Evolutionary conservation across 2,888 invertebrate genomes (phyloP).

Genomic region (Cerastis rubricosa): DNA sequence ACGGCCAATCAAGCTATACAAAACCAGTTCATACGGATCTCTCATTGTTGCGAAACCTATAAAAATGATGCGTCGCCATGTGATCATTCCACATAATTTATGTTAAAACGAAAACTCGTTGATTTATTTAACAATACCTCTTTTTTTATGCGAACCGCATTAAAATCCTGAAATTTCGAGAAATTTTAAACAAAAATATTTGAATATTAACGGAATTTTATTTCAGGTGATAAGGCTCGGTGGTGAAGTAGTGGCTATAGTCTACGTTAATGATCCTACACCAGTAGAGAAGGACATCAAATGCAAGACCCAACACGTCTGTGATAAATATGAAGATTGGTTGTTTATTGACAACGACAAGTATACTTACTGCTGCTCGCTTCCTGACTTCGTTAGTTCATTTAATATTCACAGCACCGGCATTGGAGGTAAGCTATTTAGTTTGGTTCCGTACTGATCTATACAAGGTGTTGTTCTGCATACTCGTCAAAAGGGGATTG

Average conservation of each 20-base stretch:
- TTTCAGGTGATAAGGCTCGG: conserved; percentile 53
- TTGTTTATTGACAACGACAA: conserved; percentile 29
- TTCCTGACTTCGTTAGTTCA: conserved; percentile 54
- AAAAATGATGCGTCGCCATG: too few relatives aligned
- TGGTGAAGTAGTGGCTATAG: conserved; percentile 48
- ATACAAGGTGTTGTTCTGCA: too few relatives aligned
- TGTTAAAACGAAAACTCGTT: not conserved
- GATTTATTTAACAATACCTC: not conserved
- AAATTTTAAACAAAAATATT: too few relatives aligned
- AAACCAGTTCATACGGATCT: too few relatives aligned
- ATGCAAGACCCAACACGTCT: conserved; percentile 40
- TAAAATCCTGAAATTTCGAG: not conserved
- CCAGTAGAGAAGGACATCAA: conserved; percentile 59
- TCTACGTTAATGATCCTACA: conserved; percentile 61
- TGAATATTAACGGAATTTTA: not conserved
- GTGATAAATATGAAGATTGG: conserved; percentile 40
- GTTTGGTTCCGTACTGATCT: not conserved
- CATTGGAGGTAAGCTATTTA: conserved; percentile 51
- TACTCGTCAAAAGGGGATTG: too few relatives aligned
- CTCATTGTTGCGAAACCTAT: too few relatives aligned
- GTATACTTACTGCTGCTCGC: conserved; percentile 62
- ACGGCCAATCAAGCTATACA: too few relatives aligned
- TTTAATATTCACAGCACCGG: conserved; percentile 36
- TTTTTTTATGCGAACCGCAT: not conserved
- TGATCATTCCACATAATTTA: not conserved